A percentile compares a stretch with the other conserved stretches of the same genome.
These are phyloP conservation scores for Pituophis catenifer DNA, from an alignment of 2,113 vertebrate genomes.

Conservation along the genomic window DNA sequence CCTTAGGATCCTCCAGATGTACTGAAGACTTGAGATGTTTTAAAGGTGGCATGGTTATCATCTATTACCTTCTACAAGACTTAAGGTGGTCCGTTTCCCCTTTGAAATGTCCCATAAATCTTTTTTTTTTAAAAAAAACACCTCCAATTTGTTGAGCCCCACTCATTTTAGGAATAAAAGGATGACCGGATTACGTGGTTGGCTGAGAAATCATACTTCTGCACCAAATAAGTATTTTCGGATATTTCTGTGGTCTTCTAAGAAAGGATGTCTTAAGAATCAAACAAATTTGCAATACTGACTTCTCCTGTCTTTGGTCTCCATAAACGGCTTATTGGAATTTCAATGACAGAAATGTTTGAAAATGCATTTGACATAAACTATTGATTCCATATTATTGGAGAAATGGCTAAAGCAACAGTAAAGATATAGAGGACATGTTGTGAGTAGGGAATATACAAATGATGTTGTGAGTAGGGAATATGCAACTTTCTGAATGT, in stretches of 20 bases:
- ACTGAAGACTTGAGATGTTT: background rate
- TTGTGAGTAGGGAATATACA: background rate
- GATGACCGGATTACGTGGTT: background rate
- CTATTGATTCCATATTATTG: background rate
- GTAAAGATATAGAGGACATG: background rate
- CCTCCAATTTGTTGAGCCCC: background rate
- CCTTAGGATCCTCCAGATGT: background rate
- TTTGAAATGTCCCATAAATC: background rate
- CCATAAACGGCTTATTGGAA: no score
- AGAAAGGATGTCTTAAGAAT: background rate
- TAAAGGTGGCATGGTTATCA: background rate
- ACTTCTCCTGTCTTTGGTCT: background rate
- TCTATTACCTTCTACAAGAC: background rate
- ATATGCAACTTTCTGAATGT: background rate
- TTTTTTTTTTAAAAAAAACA: background rate
- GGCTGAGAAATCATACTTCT: background rate
- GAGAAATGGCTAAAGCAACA: background rate
- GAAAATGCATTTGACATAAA: background rate
- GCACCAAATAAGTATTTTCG: background rate
- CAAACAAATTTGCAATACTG: background rate
- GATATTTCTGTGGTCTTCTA: background rate
- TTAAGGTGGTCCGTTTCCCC: background rate
- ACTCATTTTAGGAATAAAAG: background rate
- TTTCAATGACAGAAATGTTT: background rate
- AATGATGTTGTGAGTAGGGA: background rate